Base-by-base conservation (phyloP, 1,140 invertebrate genomes). In the Brachionus rubens region DNA sequence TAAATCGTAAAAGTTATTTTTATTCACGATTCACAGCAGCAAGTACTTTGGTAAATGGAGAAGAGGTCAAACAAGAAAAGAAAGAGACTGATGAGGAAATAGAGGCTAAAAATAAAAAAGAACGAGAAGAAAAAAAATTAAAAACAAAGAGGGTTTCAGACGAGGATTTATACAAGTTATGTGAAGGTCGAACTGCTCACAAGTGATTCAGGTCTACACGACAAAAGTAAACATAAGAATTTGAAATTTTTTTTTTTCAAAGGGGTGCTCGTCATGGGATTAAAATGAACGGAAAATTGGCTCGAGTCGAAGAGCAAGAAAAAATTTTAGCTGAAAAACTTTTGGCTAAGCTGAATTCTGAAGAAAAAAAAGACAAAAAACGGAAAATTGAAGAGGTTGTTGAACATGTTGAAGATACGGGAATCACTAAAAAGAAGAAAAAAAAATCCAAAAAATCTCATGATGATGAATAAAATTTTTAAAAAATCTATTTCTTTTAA, bases 101-200 rank as follows among this genome's bases (percentile, higher is more conserved):
- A 36, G 28, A 12, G 46, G 28, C 36, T 28, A 72, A 50, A 72
- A 50, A 72, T 36, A 33, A 48, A 26, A 41, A 50, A 72, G 14
- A 36, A 10, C 33, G 33, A 5, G 10, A 36, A 50, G 12, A 36
- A 46, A 21, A 65, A 10, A 33, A 33, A 33, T 30, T 12, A 1
- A 40, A 47, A 36, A 12, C 30, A 4, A 50, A 50, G 28, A 76
- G 72, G 30, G 75, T 91, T 77, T 89, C 88, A 10, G 91, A 92
- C 83, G 91, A 92, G 78, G 88, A 92, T 78, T 82, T 92, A 24
- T 91, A 92, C 82, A 88, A 88, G 59, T 88, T 89, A 6, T 92
- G 91, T 83, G 89, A 87, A 54, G 90, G 90, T 4, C 85, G 91
- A 80, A 93, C 91, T 40, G 90, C 89, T 3, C 91, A 93, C 82